A percentile compares a stretch with the other conserved stretches of the same genome.
These are phyloP conservation scores for Campoletis sonorensis DNA, from an alignment of 1,140 invertebrate genomes.

Conservation along the genomic window DNA sequence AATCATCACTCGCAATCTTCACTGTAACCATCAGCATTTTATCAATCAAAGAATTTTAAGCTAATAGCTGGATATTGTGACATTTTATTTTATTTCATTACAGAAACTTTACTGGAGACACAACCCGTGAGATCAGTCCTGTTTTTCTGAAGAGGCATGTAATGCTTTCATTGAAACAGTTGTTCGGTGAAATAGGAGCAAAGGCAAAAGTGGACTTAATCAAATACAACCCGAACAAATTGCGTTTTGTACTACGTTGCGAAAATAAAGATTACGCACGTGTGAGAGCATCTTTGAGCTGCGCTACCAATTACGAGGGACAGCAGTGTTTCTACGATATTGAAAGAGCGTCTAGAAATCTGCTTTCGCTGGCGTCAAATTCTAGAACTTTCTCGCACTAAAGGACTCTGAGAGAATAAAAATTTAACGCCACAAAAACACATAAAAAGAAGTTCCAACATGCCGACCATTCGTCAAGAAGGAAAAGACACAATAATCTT, in stretches of 20 bases:
- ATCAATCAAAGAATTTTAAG: no score
- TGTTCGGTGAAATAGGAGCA: slow-evolving; percentile 80
- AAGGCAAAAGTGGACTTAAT: slow-evolving; percentile 78
- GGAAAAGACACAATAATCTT: slow-evolving; percentile 93
- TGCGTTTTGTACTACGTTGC: slow-evolving; percentile 79
- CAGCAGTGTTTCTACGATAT: slow-evolving; percentile 77
- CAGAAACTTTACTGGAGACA: slow-evolving; percentile 75
- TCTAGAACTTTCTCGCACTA: slow-evolving; percentile 69
- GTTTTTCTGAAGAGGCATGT: slow-evolving; percentile 79
- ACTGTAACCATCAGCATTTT: no score
- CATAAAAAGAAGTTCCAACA: slow-evolving; percentile 55
- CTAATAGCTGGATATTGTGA: no score
- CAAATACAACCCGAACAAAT: slow-evolving; percentile 75
- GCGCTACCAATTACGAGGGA: slow-evolving; percentile 77
- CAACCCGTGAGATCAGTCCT: slow-evolving; percentile 68
- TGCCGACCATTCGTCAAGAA: slow-evolving; percentile 74
- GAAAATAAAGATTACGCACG: slow-evolving; percentile 77
- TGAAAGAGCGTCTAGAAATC: slow-evolving; percentile 76
- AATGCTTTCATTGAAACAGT: slow-evolving; percentile 74
- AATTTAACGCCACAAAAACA: slow-evolving; percentile 56
- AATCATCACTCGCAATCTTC: no score
- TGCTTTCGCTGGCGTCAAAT: slow-evolving; percentile 68
- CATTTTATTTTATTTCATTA: slow-evolving; percentile 59
- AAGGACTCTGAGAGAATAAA: slow-evolving; percentile 15
- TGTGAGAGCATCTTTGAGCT: slow-evolving; percentile 77